Evolutionary conservation across 2,888 invertebrate genomes (phyloP), one percentile per base, ranked within the genome.

Genomic region (Pherbina coryleti): DNA sequence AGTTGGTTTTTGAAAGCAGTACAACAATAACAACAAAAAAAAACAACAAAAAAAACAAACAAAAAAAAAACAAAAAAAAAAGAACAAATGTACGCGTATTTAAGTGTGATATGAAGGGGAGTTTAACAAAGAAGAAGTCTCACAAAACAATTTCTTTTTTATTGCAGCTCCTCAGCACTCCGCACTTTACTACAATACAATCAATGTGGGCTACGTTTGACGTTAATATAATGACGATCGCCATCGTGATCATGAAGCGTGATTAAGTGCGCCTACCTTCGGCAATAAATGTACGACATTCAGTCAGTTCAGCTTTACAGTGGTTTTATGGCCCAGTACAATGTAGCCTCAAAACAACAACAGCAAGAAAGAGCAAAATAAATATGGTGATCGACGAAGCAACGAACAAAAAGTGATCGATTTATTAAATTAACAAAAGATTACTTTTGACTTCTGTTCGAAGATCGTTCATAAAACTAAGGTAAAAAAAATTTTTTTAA

Each of bases 381-480:
- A 55, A 53, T 55, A 69, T 14, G n/a, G 11, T 25, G 53, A 53
- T 11, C 55, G 60, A 28, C 19, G 28, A 22, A 55, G 7, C 0
- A 53, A 57, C 28, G 34, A 28, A 60, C 22, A 22, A 49, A 34
- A 22, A 44, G 0, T 19, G 17, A 19, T 31, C 55, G 34, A 64
- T 28, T n/a, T 31, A 64, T 9, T 31, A 64, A 25, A 14, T 51
- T 22, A 55, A 37, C 31, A 25, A 17, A 22, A 60, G 14, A 55
- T 28, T 57, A 22, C 37, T 76, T 57, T 60, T 37, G 70, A 44
- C 55, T 25, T 73, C 67, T 66, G 28, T 77, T 19, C 22, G n/a
- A 62, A 34, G 57, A 31, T 44, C 64, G 70, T 17, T 28, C 25
- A 28, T 28, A 69, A 69, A 49, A 69, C 5, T 57, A 5, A 25